phyloP scores from a whole-genome alignment of 2,888 invertebrate genomes.

The Hyppa rectilinea region DNA sequence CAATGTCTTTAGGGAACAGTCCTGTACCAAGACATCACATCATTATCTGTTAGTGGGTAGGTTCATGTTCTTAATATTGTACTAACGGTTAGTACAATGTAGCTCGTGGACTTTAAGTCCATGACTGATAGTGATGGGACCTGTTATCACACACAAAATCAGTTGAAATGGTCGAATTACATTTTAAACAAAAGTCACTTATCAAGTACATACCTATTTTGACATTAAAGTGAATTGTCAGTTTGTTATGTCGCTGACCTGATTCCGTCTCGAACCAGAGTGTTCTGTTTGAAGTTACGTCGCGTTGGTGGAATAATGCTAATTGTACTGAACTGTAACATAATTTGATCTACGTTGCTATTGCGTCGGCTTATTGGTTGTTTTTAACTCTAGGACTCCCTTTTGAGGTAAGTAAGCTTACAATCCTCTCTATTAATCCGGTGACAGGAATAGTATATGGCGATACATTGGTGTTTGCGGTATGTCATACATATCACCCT shows the following conservation, averaged over 20 bases:
- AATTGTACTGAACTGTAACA: not conserved
- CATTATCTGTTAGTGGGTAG: not conserved
- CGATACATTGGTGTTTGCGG: no score
- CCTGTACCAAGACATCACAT: no score
- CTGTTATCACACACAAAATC: not conserved
- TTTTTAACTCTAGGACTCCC: not conserved
- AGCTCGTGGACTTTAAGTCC: no score
- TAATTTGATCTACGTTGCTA: not conserved
- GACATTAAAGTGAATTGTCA: not conserved
- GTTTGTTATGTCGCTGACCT: not conserved
- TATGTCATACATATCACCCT: no score
- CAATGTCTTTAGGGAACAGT: not conserved
- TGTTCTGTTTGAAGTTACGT: not conserved
- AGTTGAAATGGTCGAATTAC: not conserved
- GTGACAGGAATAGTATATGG: no score
- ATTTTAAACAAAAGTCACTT: not conserved
- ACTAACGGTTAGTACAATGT: no score
- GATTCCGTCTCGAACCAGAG: not conserved
- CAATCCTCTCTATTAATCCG: not conserved
- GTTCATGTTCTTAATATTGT: not conserved
- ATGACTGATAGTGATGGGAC: no score
- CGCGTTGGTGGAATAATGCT: not conserved
- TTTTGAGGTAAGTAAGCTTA: not conserved
- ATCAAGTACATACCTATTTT: no score
- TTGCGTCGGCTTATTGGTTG: not conserved